Evolutionary conservation across 2,113 vertebrate species (phyloP).

Genomic region (Amphiprion percula): DNA sequence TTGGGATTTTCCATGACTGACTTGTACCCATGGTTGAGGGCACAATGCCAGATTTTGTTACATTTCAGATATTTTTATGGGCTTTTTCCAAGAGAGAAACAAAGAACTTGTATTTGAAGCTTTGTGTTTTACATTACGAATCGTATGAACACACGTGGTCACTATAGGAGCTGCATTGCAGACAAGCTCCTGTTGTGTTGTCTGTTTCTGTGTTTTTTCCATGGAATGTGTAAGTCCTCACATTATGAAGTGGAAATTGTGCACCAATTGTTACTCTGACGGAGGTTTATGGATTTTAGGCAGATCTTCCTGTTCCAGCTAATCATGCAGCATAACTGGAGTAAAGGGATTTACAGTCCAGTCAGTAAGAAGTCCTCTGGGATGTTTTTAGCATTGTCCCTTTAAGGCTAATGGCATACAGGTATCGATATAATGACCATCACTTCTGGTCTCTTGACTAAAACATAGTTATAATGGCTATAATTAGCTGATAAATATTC

Average conservation of each 20-base stretch:
- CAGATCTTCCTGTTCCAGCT: constrained; percentile 29
- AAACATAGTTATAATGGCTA: constrained; percentile 21
- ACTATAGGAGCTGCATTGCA: constrained; percentile 36
- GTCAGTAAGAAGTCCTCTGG: constrained; percentile 28
- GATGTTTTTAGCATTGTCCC: constrained; percentile 20
- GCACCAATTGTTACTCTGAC: constrained; percentile 21
- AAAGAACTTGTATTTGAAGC: constrained; percentile 53
- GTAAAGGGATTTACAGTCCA: constrained; percentile 6
- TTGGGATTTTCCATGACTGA: constrained; percentile 63
- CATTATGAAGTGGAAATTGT: constrained; percentile 75
- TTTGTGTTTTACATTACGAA: constrained; percentile 66
- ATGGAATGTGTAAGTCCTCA: constrained; percentile 70
- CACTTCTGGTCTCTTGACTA: constrained; percentile 25
- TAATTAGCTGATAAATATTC: constrained; percentile 12
- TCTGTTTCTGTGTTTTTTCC: constrained; percentile 50
- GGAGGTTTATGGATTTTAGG: constrained; percentile 29
- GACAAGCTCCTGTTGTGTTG: constrained; percentile 27
- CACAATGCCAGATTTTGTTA: constrained; percentile 70
- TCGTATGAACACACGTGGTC: constrained; percentile 53
- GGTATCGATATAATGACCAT: constrained; percentile 10
- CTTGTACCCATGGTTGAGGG: constrained; percentile 22
- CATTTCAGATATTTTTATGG: constrained; percentile 72
- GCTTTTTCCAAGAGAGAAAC: constrained; percentile 58
- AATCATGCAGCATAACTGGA: constrained; percentile 28
- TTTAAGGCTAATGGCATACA: constrained; percentile 17